Percentiles rank a stretch among this genome's conserved stretches.
These are phyloP conservation scores for Operophtera brumata DNA, from an alignment of 2,888 invertebrate species.

Conservation along the genomic window DNA sequence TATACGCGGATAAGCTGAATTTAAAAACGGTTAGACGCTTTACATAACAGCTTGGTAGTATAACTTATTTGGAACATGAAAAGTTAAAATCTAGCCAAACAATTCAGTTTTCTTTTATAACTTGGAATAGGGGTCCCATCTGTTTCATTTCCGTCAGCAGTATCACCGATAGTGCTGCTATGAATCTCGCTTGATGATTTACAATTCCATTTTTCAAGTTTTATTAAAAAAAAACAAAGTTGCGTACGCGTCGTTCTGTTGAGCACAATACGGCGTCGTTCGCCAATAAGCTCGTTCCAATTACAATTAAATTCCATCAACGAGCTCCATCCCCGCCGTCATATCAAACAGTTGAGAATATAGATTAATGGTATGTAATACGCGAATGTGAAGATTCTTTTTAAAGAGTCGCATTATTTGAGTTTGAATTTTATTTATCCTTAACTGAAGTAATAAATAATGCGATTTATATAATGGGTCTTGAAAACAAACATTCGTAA, in stretches of 20 bases:
- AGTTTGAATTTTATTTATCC: conserved; percentile 28
- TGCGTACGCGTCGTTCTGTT: conserved; percentile 29
- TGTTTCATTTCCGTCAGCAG: no score
- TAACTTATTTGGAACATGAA: no score
- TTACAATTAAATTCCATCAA: conserved; percentile 56
- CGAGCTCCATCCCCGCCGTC: conserved; percentile 41
- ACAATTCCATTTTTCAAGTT: no score
- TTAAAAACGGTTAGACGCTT: no score
- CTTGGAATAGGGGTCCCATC: no score
- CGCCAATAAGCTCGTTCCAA: conserved; percentile 46
- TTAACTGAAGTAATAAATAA: conserved; percentile 24
- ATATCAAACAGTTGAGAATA: conserved; percentile 39
- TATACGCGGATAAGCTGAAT: no score
- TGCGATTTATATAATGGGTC: conserved; percentile 23
- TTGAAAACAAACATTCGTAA: conserved; percentile 22
- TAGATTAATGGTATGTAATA: conserved; percentile 37
- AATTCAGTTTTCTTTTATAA: no score
- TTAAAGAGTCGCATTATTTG: conserved; percentile 28
- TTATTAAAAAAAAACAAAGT: conserved; percentile 48
- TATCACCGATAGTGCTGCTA: no score
- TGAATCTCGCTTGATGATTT: no score
- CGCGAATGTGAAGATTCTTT: conserved; percentile 26
- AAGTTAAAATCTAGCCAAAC: no score
- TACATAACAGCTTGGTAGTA: no score
- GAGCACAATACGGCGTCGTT: conserved; percentile 40